Evolutionary conservation across 1,140 invertebrate species (phyloP), one percentile per base, ranked within the genome.

Genomic region (Venustaconcha ellipsiformis): DNA sequence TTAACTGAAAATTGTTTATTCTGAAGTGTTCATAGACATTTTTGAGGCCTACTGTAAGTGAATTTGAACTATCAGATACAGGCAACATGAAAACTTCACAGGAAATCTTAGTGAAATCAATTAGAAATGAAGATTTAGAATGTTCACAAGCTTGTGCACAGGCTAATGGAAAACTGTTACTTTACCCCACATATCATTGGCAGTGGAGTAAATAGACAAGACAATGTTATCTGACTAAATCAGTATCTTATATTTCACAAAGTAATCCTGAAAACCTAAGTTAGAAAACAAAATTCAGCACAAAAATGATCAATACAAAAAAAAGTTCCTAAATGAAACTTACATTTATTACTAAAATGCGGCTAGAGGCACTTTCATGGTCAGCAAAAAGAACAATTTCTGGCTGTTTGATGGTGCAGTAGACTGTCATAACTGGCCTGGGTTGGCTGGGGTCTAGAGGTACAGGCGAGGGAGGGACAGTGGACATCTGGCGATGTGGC

Each of bases 371-470:
- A 20, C 92, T 92, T 48, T 92, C 92, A 12, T 93, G 91, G 82
- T 94, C 93, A 17, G 94, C 93, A 83, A 94, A 94, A 67, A 96
- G 90, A 86, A 96, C 93, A 48, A 96, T 91, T 87, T 96, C 95
- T 17, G 95, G 95, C 80, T 94, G 93, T 62, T 94, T 92, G 14
- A 89, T 75, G 84, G 70, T 95, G 14, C 84, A 83, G 57, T 83
- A 84, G 55, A 88, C 66, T 14, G 79, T 83, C 26, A 88, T 72
- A 0, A 72, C 72, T n/a, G 81, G 70, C 18, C 67, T 64, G 8
- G 67, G 64, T 20, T 78, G 69, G 58, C 69, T 65, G 65, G 57
- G 59, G 26, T 23, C 56, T 67, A 63, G 17, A n/a, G 55, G n/a
- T 15, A 57, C 55, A n/a, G 57, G 57, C 23, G 58, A 68, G 26